Base-by-base conservation (phyloP, 2,888 invertebrate species). In the Ophion ellenae region DNA sequence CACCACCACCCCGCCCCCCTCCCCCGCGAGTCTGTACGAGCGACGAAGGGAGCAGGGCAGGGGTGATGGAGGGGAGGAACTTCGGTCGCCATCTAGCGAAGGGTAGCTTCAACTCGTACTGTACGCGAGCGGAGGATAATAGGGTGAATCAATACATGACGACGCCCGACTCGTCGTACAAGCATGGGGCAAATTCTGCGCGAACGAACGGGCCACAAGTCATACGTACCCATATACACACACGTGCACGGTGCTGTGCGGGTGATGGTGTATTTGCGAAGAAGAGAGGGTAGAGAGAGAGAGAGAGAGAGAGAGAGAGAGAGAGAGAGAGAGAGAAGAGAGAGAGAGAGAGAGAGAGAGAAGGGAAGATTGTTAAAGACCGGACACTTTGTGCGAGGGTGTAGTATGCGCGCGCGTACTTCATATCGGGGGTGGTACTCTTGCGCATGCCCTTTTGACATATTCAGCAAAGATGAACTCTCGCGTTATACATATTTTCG, bases 141-240 rank as follows among this genome's bases (percentile, higher is more conserved):
- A 88, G 87, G 88, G 89, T 91, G 92, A 93, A 93, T 93, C 93
- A 93, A 93, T 93, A 93, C 92, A 94, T 87, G 89, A 87, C 88
- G 86, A 89, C 89, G 85, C 90, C 90, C 91, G 92, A 90, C 91
- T 90, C 90, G 87, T 88, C 87, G 74, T 74, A 67, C 47, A 59
- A 89, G 87, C 89, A 89, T 95, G 89, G 71, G 71, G 89, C 80
- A 88, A 86, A 90, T 88, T 90, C 83, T 88, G 90, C 90, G 90
- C 92, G 87, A 87, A 79, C 87, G 88, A 89, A 89, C 94, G 84
- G 95, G 94, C 87, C 95, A 67, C 20, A 75, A 80, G 87, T 87
- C 9, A 69, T 66, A 71, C 63, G 20, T 75, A 74, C 47, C 17
- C 64, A 61, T 57, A 53, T 61, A 66, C 47, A 79, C 47, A 36